Conservation (phyloP, 2,797 vertebrate species). For the Bryconaethiops microstoma region DNA sequence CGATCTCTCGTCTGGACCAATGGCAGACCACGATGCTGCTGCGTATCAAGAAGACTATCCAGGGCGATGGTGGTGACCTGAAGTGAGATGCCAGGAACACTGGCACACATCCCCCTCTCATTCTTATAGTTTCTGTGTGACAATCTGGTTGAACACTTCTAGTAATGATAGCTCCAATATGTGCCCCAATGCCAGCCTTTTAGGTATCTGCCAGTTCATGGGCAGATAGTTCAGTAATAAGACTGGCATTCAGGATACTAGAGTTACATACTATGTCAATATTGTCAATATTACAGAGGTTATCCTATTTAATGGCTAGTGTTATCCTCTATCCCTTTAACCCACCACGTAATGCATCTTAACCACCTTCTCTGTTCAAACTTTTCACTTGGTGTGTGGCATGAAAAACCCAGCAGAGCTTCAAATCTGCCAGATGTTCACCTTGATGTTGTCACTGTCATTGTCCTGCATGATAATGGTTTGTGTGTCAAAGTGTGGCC, state of each 20-base stretch:
- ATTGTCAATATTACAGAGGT: slow-evolving; percentile 46
- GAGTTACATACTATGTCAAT: slow-evolving; percentile 45
- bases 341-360: slow-evolving; percentile 28
- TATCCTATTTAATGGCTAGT: slow-evolving; percentile 40
- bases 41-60: slow-evolving; percentile 98
- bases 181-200: slow-evolving; percentile 45
- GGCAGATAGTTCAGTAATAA: slow-evolving; percentile 20
- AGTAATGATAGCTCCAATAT: slow-evolving; percentile 42
- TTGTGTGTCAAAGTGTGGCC: slow-evolving; percentile 19
- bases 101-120: slow-evolving; percentile 55
- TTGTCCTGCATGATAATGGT: slow-evolving; percentile 56
- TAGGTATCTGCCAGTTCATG: slow-evolving; percentile 5
- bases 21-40: slow-evolving; percentile 99
- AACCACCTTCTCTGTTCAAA: slow-evolving; percentile 25
- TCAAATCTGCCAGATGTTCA: slow-evolving; percentile 43
- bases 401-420: slow-evolving; percentile 40
- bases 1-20: slow-evolving; percentile 95
- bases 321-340: slow-evolving; percentile 49
- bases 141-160: slow-evolving; percentile 53
- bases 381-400: slow-evolving; percentile 46
- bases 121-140: slow-evolving; percentile 50
- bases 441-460: slow-evolving; percentile 38
- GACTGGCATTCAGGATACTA: slow-evolving; percentile 36
- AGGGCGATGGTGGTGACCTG: slow-evolving; percentile 90
- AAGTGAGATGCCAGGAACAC: slow-evolving; percentile 73